phyloP scores from a whole-genome alignment of 2,888 invertebrate genomes.

The Lasioglossum pauxillum region DNA sequence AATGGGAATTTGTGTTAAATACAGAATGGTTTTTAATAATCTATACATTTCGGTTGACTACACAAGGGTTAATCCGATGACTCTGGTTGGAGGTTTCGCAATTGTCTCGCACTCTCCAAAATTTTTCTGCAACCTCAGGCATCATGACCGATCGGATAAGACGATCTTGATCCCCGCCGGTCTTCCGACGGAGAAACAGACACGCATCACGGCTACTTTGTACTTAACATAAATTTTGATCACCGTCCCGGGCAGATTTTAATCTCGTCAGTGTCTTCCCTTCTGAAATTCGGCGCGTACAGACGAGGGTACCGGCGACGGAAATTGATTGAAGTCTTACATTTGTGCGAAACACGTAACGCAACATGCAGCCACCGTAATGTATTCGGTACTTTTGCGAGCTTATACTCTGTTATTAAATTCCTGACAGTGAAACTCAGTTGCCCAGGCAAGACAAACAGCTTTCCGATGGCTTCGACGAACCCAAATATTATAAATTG shows the following conservation, averaged over 20 bases:
- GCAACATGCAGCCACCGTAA: background rate
- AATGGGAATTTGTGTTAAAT: too few relatives aligned
- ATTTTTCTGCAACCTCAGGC: background rate
- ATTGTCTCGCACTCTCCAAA: background rate
- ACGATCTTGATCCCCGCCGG: background rate
- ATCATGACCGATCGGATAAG: background rate
- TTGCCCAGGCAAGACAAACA: background rate
- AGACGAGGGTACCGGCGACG: background rate
- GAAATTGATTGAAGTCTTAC: background rate
- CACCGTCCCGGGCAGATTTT: slow-evolving; percentile 27
- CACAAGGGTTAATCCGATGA: too few relatives aligned
- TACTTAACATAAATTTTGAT: slow-evolving; percentile 43
- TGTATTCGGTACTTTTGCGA: background rate
- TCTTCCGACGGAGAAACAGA: background rate
- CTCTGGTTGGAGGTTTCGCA: background rate
- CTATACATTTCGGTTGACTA: too few relatives aligned
- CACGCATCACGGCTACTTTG: slow-evolving; percentile 10
- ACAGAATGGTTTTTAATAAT: too few relatives aligned
- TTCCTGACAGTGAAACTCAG: background rate
- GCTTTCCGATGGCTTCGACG: background rate
- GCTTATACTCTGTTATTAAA: background rate
- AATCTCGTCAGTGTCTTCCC: slow-evolving; percentile 3
- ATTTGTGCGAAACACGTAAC: background rate
- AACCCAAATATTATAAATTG: slow-evolving; percentile 6
- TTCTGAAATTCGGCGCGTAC: background rate